Evolutionary conservation across 2,113 vertebrate genomes (phyloP), one percentile per base, ranked within the genome.

Genomic region (Progne subis): DNA sequence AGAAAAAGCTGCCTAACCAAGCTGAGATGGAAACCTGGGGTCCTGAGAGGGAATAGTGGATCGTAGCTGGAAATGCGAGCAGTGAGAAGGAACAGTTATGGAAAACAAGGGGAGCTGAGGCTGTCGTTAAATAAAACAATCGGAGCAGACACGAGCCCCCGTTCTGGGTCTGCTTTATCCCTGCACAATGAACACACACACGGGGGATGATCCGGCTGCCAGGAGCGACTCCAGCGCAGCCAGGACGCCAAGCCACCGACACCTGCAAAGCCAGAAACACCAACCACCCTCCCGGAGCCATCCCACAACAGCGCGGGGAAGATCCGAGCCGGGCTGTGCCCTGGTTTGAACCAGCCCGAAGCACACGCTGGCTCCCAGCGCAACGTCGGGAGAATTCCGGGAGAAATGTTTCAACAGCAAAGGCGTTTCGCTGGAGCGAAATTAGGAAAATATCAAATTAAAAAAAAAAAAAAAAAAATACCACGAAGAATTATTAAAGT

Each of bases 401-500:
- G 13, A 6, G 1, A 80, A 90, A 86, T 2, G 6, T 70, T 87
- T 7, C 93, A 14, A 8, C 6, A 7, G 75, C 76, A 53, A 70
- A 88, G 68, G 56, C 76, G 14, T 32, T 67, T 56, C 20, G 81
- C 65, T 26, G 59, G 57, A 61, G 52, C 29, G 64, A 59, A 86
- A 86, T 9, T 5, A 31, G 4, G 6, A 55, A 20, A 46, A 56
- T 7, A 5, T 0, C 50, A 37, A 9, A 24, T 1, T 34, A 8
- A 77, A 9, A 61, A 39, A 18, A 18, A 60, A 60, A 39, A 29
- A 61, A 28, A 37, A 37, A 7, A 80, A 9, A 61, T n/a, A n/a
- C n/a, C n/a, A n/a, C 11, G 11, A 88, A 67, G 74, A 86, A 77
- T 34, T 4, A 91, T 46, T 9, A 77, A 77, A 96, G 92, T 92